Conservation (phyloP, 2,797 vertebrate genomes). For the Loris lydekkerianus region DNA sequence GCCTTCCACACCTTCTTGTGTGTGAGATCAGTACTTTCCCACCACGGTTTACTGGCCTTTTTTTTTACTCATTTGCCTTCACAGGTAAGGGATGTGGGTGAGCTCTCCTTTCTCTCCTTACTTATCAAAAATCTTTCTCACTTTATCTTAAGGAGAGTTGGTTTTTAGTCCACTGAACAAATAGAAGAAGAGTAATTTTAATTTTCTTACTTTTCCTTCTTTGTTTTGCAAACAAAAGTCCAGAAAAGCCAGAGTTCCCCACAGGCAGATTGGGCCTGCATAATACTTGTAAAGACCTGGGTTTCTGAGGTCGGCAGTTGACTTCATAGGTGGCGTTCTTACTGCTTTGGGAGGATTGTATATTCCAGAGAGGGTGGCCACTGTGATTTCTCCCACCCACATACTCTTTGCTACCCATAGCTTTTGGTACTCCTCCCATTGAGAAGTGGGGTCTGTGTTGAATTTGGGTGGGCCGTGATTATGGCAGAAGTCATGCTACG, state of each 20-base stretch:
- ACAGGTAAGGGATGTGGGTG: neutral
- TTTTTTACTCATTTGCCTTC: neutral
- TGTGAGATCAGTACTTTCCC: too few species aligned
- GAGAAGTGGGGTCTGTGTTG: accelerated
- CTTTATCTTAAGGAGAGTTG: neutral
- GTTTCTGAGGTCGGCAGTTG: neutral
- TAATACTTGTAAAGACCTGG: neutral
- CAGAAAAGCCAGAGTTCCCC: neutral
- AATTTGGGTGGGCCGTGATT: accelerated
- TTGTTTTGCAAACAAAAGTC: neutral
- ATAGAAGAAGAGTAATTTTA: neutral
- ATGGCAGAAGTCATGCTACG: neutral
- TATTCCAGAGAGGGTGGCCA: neutral
- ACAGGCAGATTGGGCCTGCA: too few species aligned
- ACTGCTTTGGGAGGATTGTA: neutral
- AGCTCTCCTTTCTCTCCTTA: neutral
- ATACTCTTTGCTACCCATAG: neutral
- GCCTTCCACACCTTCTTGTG: accelerated
- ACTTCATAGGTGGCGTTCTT: neutral
- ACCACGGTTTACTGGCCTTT: neutral
- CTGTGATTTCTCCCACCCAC: accelerated
- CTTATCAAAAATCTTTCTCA: neutral
- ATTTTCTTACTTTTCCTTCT: neutral
- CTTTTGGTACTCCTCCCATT: accelerated
- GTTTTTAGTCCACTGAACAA: neutral